Evolutionary conservation across 2,797 vertebrate species (phyloP).

Genomic region (Menidia menidia): DNA sequence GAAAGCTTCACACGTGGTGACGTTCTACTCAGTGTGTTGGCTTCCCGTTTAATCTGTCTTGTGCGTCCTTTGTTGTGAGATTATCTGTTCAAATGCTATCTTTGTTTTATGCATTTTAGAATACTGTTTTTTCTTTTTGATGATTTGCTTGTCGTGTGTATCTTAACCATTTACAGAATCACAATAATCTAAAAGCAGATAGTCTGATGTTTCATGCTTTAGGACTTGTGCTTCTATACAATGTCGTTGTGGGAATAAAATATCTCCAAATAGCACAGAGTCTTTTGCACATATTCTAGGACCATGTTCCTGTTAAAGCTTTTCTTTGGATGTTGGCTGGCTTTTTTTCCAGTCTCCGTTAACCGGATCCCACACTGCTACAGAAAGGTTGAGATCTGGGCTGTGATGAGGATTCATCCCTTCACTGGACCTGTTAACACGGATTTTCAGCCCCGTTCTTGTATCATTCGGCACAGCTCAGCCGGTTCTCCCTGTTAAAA

Average conservation of each 20-base stretch:
- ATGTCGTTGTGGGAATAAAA: too few relatives aligned
- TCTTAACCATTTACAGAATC: too few relatives aligned
- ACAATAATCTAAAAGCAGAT: too few relatives aligned
- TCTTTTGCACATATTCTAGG: too few relatives aligned
- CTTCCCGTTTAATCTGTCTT: not conserved
- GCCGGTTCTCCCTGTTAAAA: not conserved
- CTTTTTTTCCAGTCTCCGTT: not conserved
- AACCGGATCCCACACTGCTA: not conserved
- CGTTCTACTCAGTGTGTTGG: not conserved
- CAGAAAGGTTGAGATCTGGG: not conserved
- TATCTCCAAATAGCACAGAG: too few relatives aligned
- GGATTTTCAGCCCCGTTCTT: not conserved
- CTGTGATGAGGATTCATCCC: not conserved
- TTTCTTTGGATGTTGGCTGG: not conserved
- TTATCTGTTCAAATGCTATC: too few relatives aligned
- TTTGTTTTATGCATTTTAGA: too few relatives aligned
- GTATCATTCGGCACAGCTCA: not conserved
- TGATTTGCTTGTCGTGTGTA: too few relatives aligned
- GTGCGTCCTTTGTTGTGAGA: too few relatives aligned
- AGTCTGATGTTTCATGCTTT: too few relatives aligned
- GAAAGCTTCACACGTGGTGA: constrained; percentile 28
- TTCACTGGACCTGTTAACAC: not conserved
- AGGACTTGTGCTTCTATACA: too few relatives aligned
- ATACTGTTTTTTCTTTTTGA: too few relatives aligned
- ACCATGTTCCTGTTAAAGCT: not conserved